Evolutionary conservation across 1,140 invertebrate genomes (phyloP).

Genomic region (Anastatus disparis): DNA sequence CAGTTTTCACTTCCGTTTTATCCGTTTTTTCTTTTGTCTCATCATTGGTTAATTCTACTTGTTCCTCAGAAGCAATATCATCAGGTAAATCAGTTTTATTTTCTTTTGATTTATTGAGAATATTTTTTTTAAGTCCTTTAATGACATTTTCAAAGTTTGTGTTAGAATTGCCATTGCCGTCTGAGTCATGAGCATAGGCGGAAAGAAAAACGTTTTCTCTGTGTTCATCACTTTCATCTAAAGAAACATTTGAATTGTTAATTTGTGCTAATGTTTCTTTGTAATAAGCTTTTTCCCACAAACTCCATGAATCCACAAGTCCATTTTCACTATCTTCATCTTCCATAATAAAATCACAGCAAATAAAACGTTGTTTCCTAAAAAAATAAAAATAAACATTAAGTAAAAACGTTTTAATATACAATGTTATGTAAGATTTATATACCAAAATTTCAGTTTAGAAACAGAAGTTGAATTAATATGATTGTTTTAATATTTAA

Average conservation of each 20-base stretch:
- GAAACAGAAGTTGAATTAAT: background rate
- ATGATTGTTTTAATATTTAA: background rate
- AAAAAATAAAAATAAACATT: conserved; percentile 33
- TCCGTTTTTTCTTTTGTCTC: conserved; percentile 36
- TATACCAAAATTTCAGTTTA: background rate
- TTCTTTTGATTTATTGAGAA: conserved; percentile 54
- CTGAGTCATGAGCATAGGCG: conserved; percentile 35
- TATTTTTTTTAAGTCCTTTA: conserved; percentile 61
- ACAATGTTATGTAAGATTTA: conserved; percentile 21
- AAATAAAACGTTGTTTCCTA: conserved; percentile 40
- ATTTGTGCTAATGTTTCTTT: conserved; percentile 52
- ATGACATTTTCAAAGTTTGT: conserved; percentile 53
- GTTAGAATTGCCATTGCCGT: conserved; percentile 53
- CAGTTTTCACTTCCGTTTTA: conserved; percentile 48
- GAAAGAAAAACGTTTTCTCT: conserved; percentile 34
- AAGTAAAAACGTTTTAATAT: background rate
- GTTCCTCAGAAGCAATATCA: background rate
- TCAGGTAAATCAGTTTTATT: conserved; percentile 41
- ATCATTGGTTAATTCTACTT: conserved; percentile 17
- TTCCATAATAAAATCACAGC: conserved; percentile 60
- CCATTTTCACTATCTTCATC: conserved; percentile 63
- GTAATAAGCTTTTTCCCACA: conserved; percentile 52
- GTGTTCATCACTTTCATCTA: conserved; percentile 49
- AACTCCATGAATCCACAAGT: conserved; percentile 56
- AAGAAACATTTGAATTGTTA: conserved; percentile 51